phyloP scores from a whole-genome alignment of 2,888 invertebrate genomes.

The Syrista parreyssii region DNA sequence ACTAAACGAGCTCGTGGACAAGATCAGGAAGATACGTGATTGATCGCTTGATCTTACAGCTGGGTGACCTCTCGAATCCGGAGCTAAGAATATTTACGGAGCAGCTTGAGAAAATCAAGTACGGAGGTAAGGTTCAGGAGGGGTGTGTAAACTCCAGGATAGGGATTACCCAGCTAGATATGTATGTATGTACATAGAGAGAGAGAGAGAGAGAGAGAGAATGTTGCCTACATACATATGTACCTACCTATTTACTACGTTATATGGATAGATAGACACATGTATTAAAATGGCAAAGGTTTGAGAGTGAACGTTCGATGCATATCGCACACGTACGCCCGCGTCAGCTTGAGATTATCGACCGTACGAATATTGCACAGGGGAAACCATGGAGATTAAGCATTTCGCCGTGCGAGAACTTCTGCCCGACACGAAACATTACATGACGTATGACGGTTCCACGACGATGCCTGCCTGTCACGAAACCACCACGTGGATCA shows the following conservation, averaged over 20 bases:
- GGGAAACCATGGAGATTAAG: slow-evolving; percentile 86
- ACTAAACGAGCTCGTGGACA: not conserved
- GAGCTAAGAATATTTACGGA: slow-evolving; percentile 92
- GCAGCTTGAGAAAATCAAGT: slow-evolving; percentile 91
- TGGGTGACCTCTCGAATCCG: slow-evolving; percentile 92
- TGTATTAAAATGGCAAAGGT: not conserved
- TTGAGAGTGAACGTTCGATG: slow-evolving; percentile 1
- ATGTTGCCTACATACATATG: not conserved
- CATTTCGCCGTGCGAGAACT: slow-evolving; percentile 88
- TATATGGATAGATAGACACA: not conserved
- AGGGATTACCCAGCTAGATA: not conserved
- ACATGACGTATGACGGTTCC: slow-evolving; percentile 98
- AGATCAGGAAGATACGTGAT: not conserved
- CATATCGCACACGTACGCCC: slow-evolving; percentile 18
- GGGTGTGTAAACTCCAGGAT: not conserved
- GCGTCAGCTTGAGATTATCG: slow-evolving; percentile 19
- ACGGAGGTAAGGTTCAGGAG: slow-evolving; percentile 77
- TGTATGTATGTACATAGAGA: not conserved
- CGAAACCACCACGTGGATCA: slow-evolving; percentile 98
- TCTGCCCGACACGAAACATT: slow-evolving; percentile 93
- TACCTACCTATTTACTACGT: not conserved
- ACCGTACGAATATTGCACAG: slow-evolving; percentile 65
- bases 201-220: not conserved
- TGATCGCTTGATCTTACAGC: slow-evolving; percentile 70
- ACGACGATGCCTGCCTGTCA: slow-evolving; percentile 97